Evolutionary conservation across 92 coral and sea anemone genomes (phyloP), one percentile per base, ranked within the genome.

Genomic region (Porites divaricata): DNA sequence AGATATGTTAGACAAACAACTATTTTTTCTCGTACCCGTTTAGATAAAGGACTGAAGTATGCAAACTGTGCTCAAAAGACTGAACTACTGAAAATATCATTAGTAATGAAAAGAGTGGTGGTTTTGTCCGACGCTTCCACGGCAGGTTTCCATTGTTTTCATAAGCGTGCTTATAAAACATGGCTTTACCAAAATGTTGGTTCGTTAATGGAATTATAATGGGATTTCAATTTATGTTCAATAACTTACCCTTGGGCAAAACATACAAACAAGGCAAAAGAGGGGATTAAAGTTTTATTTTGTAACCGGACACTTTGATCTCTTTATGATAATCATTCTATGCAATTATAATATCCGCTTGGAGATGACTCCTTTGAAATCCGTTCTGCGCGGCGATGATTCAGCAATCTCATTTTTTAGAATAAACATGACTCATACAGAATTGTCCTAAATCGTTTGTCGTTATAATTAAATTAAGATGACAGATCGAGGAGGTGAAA

Each of bases 191-290:
- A 23, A 16, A 75, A 25, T 15, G 41, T 57, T 17, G 25, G n/a
- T 75, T 53, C 67, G 13, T 25, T 2, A 57, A 45, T 19, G 41
- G 48, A 56, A 48, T 56, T 75, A 9, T 57, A 54, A 74, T 74
- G 19, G 26, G 51, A 57, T 56, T 75, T 77, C 58, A 62, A 77
- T 14, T 52, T 70, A 77, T 77, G 63, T 62, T n/a, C 1, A 16
- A 41, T 77, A 62, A 45, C 63, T 63, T 77, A 57, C 81, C 23
- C 22, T 41, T 12, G 51, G 81, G 81, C 62, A 19, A 63, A 35
- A 4, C 45, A 35, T 35, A 35, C 45, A 35, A 35, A 35, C 45
- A 35, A 35, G 4, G 45, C 45, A 45, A 12, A 22, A 63, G 63
- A 35, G 41, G 19, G 48, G 26, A 70, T 45, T 9, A 41, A 63